These are phyloP conservation scores for Lasioglossum zephyrum DNA, from an alignment of 2,888 invertebrate species.

Conservation along the genomic window DNA sequence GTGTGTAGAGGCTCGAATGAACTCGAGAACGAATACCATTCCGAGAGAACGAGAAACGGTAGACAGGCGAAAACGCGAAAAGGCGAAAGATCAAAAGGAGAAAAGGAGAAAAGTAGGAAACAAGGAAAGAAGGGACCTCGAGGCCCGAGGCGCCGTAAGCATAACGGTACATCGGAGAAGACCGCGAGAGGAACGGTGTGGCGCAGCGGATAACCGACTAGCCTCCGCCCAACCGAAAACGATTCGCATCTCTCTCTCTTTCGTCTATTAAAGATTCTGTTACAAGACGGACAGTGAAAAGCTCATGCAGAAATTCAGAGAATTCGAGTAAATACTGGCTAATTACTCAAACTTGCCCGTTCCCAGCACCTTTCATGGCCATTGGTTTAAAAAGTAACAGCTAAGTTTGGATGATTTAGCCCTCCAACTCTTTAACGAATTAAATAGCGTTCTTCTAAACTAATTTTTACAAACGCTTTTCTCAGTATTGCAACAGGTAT, in stretches of 20 bases:
- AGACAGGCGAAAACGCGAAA: neutral
- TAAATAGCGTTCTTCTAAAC: no score
- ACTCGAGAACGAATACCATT: neutral
- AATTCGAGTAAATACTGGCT: no score
- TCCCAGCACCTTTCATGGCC: no score
- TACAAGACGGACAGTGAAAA: no score
- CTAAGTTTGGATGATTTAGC: no score
- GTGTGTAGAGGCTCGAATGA: neutral
- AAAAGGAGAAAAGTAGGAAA: neutral
- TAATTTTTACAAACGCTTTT: no score
- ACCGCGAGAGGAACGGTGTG: constrained; percentile 52
- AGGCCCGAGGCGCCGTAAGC: constrained; percentile 68
- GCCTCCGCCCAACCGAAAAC: constrained; percentile 69
- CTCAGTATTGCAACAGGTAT: no score
- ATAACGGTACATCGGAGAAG: constrained; percentile 70
- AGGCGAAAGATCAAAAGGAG: constrained; percentile 25
- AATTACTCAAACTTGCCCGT: no score
- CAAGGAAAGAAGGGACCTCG: constrained; percentile 38
- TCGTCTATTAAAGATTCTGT: constrained; percentile 4
- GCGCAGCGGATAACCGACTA: constrained; percentile 54
- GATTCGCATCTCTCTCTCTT: constrained; percentile 38
- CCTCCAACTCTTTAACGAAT: no score
- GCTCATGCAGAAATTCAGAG: no score
- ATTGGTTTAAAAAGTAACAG: no score
- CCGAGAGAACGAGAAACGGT: constrained; percentile 9